Conservation (phyloP, 2,888 invertebrate species). For the Myathropa florea region DNA sequence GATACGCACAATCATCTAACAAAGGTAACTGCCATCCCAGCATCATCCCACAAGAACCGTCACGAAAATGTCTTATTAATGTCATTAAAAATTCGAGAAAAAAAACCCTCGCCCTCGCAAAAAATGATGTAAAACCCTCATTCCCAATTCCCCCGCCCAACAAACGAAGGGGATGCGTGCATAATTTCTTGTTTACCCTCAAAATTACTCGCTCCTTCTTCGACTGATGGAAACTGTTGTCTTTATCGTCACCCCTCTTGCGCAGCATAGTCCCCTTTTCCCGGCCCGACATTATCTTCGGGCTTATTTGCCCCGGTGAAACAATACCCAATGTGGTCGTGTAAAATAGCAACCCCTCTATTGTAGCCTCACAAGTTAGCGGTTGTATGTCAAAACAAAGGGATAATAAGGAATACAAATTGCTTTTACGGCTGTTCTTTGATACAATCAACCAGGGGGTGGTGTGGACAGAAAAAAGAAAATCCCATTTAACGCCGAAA, state of each 20-base stretch:
- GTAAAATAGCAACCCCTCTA: conserved; percentile 55
- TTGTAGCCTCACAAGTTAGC: conserved; percentile 78
- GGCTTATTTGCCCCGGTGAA: conserved; percentile 50
- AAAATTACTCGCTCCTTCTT: conserved; percentile 69
- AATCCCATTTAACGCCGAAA: conserved; percentile 59
- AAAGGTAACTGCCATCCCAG: conserved; percentile 36
- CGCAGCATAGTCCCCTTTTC: conserved; percentile 6
- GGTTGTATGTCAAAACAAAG: conserved; percentile 80
- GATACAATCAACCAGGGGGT: conserved; percentile 48
- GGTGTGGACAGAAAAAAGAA: neutral
- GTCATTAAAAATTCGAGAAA: conserved; percentile 56
- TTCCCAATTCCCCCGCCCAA: conserved; percentile 14
- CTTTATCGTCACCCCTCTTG: conserved; percentile 52
- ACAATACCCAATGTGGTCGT: conserved; percentile 54
- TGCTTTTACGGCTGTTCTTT: conserved; percentile 68
- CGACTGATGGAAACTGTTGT: conserved; percentile 63
- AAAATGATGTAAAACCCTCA: neutral
- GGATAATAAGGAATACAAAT: conserved; percentile 72
- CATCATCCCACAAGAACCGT: conserved; percentile 6
- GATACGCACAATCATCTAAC: conserved; percentile 45
- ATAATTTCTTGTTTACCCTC: conserved; percentile 72
- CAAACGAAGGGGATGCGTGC: conserved; percentile 65
- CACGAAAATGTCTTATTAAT: conserved; percentile 7
- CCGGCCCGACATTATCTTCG: conserved; percentile 37
- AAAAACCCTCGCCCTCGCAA: neutral